phyloP scores from a whole-genome alignment of 2,888 invertebrate genomes.

The Bembecia ichneumoniformis region DNA sequence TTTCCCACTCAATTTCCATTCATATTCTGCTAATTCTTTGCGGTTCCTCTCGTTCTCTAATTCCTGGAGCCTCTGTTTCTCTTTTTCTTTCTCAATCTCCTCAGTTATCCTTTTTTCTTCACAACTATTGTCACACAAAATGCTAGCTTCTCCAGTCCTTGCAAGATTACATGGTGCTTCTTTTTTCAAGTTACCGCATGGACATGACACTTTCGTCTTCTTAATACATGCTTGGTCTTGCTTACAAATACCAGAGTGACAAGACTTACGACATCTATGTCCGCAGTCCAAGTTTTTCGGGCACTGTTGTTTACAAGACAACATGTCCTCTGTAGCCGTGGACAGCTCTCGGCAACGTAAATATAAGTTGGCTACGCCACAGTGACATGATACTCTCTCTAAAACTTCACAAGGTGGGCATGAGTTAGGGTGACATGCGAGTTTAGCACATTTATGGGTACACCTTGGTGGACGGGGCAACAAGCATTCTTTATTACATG shows the following conservation, averaged over 20 bases:
- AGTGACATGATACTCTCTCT: constrained; percentile 84
- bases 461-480: constrained; percentile 80
- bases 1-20: constrained; percentile 82
- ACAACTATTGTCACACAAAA: constrained; percentile 79
- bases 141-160: constrained; percentile 43
- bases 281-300: constrained; percentile 89
- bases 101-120: constrained; percentile 68
- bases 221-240: constrained; percentile 79
- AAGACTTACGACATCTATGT: constrained; percentile 82
- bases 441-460: constrained; percentile 78
- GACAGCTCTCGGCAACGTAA: constrained; percentile 81
- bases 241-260: constrained; percentile 82
- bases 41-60: constrained; percentile 78
- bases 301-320: constrained; percentile 87
- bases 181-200: constrained; percentile 82
- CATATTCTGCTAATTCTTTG: constrained; percentile 81
- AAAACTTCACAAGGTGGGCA: constrained; percentile 83
- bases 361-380: constrained; percentile 82
- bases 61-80: constrained; percentile 70
- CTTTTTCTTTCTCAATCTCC: constrained; percentile 64
- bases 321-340: constrained; percentile 52
- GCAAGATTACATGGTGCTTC: constrained; percentile 79
- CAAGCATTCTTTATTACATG: constrained; percentile 69
- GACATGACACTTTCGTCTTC: constrained; percentile 84
- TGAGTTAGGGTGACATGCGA: constrained; percentile 78